Conservation (phyloP, 2,888 invertebrate species). For the Meteorus colon region DNA sequence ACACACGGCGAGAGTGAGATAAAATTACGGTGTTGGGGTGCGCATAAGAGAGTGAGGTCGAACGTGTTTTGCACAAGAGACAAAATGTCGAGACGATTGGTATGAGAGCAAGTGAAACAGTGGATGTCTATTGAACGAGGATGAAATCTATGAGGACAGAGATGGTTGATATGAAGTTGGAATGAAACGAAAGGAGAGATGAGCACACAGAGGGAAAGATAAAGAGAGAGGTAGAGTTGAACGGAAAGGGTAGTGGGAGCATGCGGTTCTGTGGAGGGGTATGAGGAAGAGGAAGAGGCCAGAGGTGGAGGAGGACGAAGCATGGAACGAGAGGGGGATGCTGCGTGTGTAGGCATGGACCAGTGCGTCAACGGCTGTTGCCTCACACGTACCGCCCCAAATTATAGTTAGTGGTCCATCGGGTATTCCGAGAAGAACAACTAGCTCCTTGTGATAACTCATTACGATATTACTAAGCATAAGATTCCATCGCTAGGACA, state of each 20-base stretch:
- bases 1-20: conserved; percentile 2
- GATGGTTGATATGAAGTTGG: conserved; percentile 38
- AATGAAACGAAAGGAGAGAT: conserved; percentile 50
- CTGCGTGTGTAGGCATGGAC: conserved; percentile 73
- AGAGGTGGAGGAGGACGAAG: conserved; percentile 64
- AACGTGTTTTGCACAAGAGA: conserved; percentile 35
- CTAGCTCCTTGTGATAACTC: neutral
- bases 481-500: neutral
- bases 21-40: conserved; percentile 12
- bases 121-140: conserved; percentile 44
- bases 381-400: conserved; percentile 72
- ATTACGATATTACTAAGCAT: neutral
- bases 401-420: conserved; percentile 69
- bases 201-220: conserved; percentile 56
- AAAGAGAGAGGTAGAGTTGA: conserved; percentile 58
- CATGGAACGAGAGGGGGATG: conserved; percentile 50
- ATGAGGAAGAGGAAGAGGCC: conserved; percentile 61
- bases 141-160: conserved; percentile 47
- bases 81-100: conserved; percentile 26
- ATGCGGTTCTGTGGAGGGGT: conserved; percentile 51
- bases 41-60: conserved; percentile 25
- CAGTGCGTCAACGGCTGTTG: conserved; percentile 74
- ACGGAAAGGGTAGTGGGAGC: conserved; percentile 49
- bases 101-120: conserved; percentile 54
- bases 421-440: conserved; percentile 55